Percentiles rank a stretch among this genome's conserved stretches.
These are phyloP conservation scores for Catostylus mosaicus DNA, from an alignment of 30 jellyfish, hydroid and myxozoan species.

Conservation along the genomic window DNA sequence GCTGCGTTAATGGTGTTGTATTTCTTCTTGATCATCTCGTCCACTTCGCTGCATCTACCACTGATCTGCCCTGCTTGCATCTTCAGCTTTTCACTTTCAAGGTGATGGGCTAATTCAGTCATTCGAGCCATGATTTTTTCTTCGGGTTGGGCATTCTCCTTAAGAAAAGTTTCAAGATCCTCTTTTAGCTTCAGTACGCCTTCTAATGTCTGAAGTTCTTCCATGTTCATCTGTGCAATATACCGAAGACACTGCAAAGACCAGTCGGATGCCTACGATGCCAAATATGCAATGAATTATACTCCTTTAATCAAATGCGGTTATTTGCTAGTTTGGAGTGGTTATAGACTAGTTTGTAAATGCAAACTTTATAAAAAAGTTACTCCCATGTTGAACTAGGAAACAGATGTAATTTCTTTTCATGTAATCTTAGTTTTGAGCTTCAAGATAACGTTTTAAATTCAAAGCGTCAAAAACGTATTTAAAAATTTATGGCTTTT, in stretches of 20 bases:
- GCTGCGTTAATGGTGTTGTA: slow-evolving; percentile 78
- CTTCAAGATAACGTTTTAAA: too few species aligned
- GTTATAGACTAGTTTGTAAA: neutral
- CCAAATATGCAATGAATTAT: neutral
- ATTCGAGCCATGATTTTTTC: slow-evolving; percentile 93
- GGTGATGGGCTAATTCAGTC: slow-evolving; percentile 97
- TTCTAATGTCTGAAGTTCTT: slow-evolving; percentile 91
- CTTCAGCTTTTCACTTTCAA: slow-evolving; percentile 86
- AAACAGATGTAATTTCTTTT: too few species aligned
- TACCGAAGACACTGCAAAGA: slow-evolving; percentile 85
- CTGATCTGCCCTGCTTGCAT: slow-evolving; percentile 96
- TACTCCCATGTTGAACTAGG: neutral
- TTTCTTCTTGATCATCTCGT: slow-evolving; percentile 84
- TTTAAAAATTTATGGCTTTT: too few species aligned
- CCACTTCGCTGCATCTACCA: slow-evolving; percentile 86
- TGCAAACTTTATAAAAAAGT: neutral
- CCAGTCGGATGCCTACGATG: slow-evolving; percentile 93
- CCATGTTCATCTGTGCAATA: slow-evolving; percentile 98
- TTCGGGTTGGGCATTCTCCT: slow-evolving; percentile 59
- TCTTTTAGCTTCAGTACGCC: slow-evolving; percentile 75
- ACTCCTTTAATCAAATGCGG: too few species aligned
- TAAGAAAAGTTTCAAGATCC: slow-evolving; percentile 42
- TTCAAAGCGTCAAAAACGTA: too few species aligned
- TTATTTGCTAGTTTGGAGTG: neutral
- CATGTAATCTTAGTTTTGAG: too few species aligned